Base-by-base conservation (phyloP, 2,113 vertebrate genomes). In the Cyanoramphus novaezelandiae region DNA sequence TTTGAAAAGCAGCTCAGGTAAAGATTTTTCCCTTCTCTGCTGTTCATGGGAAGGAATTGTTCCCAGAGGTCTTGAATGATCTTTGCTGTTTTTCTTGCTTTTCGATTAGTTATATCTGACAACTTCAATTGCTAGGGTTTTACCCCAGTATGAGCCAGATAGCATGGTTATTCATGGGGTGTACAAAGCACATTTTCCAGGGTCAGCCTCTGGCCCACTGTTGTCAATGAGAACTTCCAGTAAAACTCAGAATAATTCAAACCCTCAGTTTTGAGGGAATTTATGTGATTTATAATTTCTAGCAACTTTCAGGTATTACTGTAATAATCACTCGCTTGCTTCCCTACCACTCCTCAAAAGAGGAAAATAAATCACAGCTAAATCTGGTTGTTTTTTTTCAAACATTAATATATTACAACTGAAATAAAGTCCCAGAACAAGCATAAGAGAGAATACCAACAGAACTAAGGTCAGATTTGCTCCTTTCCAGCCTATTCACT, bases 1-100 rank as follows among this genome's bases (percentile, higher is more conserved):
- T 80, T 65, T 86, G 71, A 44, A n/a, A n/a, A 3, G 8, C 9
- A 74, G 44, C 71, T 90, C 82, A 72, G 53, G 82, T 47, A 35
- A 47, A 69, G 88, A 52, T 74, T 86, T 92, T 69, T 47, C 65
- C 47, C 35, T 29, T 59, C 27, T 62, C 75, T 31, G 31, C 53
- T 75, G n/a, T 69, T 70, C n/a, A 15, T 7, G 59, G 74, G 75
- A 39, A 90, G 59, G 52, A 80, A 86, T 86, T 80, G 53, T 6
- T 97, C 90, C 94, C 86, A 86, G 44, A 83, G 88, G 82, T 69
- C 35, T 80, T 50, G 71, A 82, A 70, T 18, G 68, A 63, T 94
- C 79, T 86, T 96, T 85, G 19, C 79, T 90, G 67, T 10, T 90
- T 93, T 75, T 70, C 39, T 86, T 92, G 82, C 82, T 94, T 93